Conservation (phyloP, 2,797 vertebrate species). For the Petrocephalus schoutedeni region DNA sequence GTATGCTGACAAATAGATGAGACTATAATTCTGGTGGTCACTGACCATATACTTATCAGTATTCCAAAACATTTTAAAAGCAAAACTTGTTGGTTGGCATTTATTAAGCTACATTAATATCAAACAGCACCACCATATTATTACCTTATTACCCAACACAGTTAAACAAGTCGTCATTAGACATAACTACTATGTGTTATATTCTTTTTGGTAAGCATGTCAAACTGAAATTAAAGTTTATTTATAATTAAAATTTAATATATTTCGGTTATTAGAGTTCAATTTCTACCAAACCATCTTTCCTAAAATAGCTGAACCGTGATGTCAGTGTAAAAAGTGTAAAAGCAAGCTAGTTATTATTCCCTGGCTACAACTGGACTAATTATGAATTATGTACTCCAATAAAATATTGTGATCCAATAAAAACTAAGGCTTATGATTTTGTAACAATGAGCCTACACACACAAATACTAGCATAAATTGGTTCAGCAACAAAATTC, state of each 20-base stretch:
- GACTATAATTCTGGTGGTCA: background rate
- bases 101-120: slow-evolving; percentile 1
- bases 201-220: background rate
- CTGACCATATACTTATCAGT: background rate
- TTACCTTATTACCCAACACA: background rate
- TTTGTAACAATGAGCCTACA: background rate
- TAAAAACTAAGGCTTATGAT: background rate
- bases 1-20: background rate
- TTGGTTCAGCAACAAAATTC: background rate
- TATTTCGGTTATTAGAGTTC: background rate
- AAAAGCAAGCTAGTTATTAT: background rate
- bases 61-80: background rate
- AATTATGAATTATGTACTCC: background rate
- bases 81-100: background rate
- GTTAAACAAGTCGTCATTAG: background rate
- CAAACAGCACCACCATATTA: background rate
- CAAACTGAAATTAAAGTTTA: slow-evolving; percentile 6
- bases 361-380: background rate
- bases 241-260: background rate
- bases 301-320: background rate
- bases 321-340: background rate
- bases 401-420: background rate
- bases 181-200: background rate
- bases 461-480: background rate
- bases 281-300: background rate